Evolutionary conservation across 2,888 invertebrate genomes (phyloP).

Genomic region (Thecophora atra): DNA sequence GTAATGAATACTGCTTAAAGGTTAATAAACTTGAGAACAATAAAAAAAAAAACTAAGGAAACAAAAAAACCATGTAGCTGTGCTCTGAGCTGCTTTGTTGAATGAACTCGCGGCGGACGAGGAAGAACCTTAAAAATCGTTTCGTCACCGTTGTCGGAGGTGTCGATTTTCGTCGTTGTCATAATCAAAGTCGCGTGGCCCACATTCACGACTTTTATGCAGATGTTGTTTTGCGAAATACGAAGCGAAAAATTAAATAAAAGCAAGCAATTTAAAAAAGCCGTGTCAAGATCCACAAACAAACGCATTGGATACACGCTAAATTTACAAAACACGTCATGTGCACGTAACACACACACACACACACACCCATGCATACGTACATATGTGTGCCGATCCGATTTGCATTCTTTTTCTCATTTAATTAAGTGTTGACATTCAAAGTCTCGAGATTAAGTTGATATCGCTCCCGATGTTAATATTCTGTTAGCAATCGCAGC

Average conservation of each 20-base stretch:
- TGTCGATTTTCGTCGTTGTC: constrained; percentile 20
- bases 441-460: constrained; percentile 10
- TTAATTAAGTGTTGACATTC: constrained; percentile 26
- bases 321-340: constrained; percentile 17
- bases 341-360: constrained; percentile 25
- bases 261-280: constrained; percentile 44
- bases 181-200: constrained; percentile 26
- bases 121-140: constrained; percentile 18
- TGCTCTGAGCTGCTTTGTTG: too few species aligned
- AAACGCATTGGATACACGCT: constrained; percentile 14
- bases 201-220: constrained; percentile 14
- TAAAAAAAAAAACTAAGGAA: constrained; percentile 16
- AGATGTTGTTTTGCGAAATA: constrained; percentile 17
- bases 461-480: constrained; percentile 14
- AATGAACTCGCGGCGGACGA: background rate
- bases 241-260: constrained; percentile 22
- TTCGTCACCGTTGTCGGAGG: constrained; percentile 26
- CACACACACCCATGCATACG: constrained; percentile 16
- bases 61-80: background rate
- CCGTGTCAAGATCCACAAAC: constrained; percentile 27
- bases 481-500: background rate
- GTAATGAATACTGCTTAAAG: constrained; percentile 13
- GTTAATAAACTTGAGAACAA: constrained; percentile 30
- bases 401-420: constrained; percentile 26
- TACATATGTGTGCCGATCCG: background rate